These are phyloP conservation scores for Sebastolobus altivelis DNA, from an alignment of 2,797 vertebrate species.

Conservation along the genomic window DNA sequence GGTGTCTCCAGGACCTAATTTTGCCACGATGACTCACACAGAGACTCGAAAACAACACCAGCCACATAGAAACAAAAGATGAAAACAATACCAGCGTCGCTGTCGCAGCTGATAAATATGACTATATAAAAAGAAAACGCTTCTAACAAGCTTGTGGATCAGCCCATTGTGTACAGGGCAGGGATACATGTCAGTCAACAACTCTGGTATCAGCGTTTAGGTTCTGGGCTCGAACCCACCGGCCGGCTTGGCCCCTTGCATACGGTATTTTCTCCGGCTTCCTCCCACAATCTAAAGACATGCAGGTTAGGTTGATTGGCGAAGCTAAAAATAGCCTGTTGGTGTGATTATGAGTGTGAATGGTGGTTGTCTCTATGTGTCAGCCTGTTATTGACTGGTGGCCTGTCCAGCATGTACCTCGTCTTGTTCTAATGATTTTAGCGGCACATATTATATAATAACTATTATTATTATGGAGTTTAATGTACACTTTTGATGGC, in stretches of 20 bases:
- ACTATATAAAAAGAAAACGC: neutral
- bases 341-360: neutral
- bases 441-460: neutral
- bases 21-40: neutral
- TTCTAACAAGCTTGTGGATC: neutral
- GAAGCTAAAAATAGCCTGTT: neutral
- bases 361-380: neutral
- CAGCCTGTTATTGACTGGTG: neutral
- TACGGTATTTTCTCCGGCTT: neutral
- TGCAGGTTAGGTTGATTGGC: neutral
- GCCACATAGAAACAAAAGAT: neutral
- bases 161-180: neutral
- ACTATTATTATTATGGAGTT: neutral
- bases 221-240: neutral
- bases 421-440: neutral
- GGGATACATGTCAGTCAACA: neutral
- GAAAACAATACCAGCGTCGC: neutral
- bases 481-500: neutral
- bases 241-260: neutral
- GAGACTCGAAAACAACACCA: neutral
- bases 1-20: neutral
- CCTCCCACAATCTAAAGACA: neutral
- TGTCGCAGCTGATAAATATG: neutral
- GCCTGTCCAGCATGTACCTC: neutral
- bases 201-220: neutral